A percentile compares a stretch with the other conserved stretches of the same genome.
phyloP scores from a whole-genome alignment of 92 coral and sea anemone genomes.

The Epizoanthus stellaris region DNA sequence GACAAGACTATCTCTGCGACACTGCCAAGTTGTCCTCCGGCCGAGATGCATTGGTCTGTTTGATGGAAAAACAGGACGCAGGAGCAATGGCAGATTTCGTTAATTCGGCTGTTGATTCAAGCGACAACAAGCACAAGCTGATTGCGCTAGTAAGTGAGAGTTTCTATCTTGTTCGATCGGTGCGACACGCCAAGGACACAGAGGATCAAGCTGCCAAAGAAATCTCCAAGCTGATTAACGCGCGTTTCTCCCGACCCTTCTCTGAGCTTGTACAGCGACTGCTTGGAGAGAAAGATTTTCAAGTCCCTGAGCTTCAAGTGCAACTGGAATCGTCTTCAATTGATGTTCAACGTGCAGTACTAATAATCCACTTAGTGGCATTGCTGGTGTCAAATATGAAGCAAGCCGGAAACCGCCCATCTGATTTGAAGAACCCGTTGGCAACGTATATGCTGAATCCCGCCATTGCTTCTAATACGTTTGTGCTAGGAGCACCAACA shows the following conservation, averaged over 20 bases:
- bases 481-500: constrained; percentile 24
- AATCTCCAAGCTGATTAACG: constrained; percentile 34
- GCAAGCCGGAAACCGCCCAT: constrained; percentile 6
- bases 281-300: constrained; percentile 74
- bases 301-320: constrained; percentile 60
- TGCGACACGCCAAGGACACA: constrained; percentile 69
- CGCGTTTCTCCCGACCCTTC: constrained; percentile 49
- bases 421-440: constrained; percentile 43
- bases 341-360: constrained; percentile 76
- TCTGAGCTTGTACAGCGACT: constrained; percentile 66
- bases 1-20: constrained; percentile 20
- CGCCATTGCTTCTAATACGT: background rate
- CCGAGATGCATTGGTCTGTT: constrained; percentile 70
- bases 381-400: constrained; percentile 61
- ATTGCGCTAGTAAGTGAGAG: constrained; percentile 66
- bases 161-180: constrained; percentile 80
- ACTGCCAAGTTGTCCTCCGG: constrained; percentile 37
- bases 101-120: constrained; percentile 37
- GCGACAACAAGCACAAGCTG: constrained; percentile 55
- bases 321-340: constrained; percentile 64
- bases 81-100: constrained; percentile 46
- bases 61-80: constrained; percentile 48
- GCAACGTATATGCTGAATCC: constrained; percentile 63
- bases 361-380: constrained; percentile 75
- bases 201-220: constrained; percentile 71